Base-by-base conservation (phyloP, 2,113 vertebrate genomes). In the Oreotrochilus melanogaster region DNA sequence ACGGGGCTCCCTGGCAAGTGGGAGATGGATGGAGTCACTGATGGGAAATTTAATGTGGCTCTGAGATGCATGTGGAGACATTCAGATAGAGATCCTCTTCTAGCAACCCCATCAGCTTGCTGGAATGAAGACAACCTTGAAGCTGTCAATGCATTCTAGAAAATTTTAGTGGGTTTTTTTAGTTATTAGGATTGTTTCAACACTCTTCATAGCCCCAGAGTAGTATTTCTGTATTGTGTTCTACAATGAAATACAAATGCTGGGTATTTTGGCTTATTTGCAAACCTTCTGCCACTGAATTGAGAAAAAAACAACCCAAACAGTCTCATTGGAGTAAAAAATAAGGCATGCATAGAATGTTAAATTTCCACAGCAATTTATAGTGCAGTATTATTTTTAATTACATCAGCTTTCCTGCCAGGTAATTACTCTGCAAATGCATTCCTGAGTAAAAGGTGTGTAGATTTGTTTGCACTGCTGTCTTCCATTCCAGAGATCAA, bases 201-300 rank as follows among this genome's bases (percentile, higher is more conserved):
- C 13, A n/a, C 35, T 79, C 18, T 86, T 82, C 90, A 74, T 69
- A 74, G 56, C 66, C 82, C 67, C 91, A 50, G 48, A 91, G n/a
- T 53, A 86, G 71, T 94, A 39, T 88, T 96, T 86, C 48, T 78
- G 45, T 61, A 56, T 95, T 21, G 1, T 51, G 64, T 22, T 72
- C 14, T 85, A 87, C 94, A 86, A 92, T 94, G 83, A 80, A 87
- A 87, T 72, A 83, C 33, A 21, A 67, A 21, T 61, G 25, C 65
- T 92, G 76, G 21, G 7, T 92, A n/a, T 78, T 94, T 86, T 79
- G 80, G 76, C 64, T 87, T 86, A 53, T 95, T 93, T 95, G 80
- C 65, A 96, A 93, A 92, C 88, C 62, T 96, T 76, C 67, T 89
- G 64, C 88, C 71, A 93, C 93, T 92, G 88, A 78, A 87, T 89